Evolutionary conservation across 64 coral and sea anemone species (phyloP).

Genomic region (Montipora efflorescens): DNA sequence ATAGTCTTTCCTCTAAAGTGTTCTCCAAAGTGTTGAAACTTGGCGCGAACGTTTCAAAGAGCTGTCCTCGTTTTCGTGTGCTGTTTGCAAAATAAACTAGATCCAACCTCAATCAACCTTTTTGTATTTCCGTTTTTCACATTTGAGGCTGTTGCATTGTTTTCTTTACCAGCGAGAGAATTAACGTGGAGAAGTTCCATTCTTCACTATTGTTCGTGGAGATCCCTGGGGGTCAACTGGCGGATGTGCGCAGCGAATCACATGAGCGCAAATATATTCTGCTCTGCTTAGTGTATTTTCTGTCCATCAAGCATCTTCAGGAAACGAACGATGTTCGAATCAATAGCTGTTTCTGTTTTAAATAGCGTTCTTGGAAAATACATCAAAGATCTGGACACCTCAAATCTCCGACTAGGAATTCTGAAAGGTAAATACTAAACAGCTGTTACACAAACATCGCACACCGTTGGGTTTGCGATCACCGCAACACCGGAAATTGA

Average conservation of each 20-base stretch:
- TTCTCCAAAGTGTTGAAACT: no score
- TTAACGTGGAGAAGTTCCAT: neutral
- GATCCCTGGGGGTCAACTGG: no score
- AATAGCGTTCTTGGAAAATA: conserved; percentile 95
- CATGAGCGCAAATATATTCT: neutral
- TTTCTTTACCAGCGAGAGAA: neutral
- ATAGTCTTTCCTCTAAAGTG: no score
- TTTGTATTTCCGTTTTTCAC: no score
- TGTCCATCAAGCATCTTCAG: neutral
- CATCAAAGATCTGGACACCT: conserved; percentile 85
- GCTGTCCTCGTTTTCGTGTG: neutral
- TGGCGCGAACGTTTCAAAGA: no score
- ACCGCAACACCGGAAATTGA: no score
- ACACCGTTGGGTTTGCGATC: no score
- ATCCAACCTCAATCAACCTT: neutral
- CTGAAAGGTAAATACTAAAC: conserved; percentile 72
- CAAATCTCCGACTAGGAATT: conserved; percentile 85
- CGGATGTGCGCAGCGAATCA: neutral
- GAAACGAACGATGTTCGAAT: conserved; percentile 64
- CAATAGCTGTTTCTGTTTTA: conserved; percentile 74
- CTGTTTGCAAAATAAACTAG: neutral
- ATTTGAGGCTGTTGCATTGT: neutral
- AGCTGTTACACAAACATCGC: no score
- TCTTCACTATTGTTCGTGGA: neutral
- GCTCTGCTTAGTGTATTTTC: neutral